These are phyloP conservation scores for Falco rusticolus DNA, from an alignment of 2,797 vertebrate species.

Conservation along the genomic window DNA sequence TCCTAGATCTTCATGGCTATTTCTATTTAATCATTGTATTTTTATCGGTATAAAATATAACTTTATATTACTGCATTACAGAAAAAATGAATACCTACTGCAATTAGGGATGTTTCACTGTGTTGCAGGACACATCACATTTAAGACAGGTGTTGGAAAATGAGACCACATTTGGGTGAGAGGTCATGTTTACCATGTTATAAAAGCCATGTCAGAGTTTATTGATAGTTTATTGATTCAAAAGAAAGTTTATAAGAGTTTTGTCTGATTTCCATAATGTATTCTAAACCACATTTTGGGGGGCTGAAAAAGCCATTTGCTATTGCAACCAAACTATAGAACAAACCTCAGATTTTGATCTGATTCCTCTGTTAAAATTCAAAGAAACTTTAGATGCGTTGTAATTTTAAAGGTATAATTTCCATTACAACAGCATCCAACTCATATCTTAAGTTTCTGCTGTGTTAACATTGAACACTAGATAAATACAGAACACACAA, in stretches of 20 bases:
- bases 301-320: background rate
- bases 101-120: background rate
- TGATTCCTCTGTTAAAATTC: background rate
- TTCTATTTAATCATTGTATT: background rate
- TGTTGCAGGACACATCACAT: background rate
- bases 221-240: background rate
- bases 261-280: background rate
- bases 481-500: background rate
- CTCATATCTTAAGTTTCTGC: background rate
- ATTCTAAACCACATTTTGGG: background rate
- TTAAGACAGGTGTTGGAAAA: background rate
- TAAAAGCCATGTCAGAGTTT: background rate
- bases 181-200: background rate
- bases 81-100: background rate
- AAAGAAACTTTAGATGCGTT: background rate
- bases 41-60: background rate
- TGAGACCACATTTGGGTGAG: background rate
- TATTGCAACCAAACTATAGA: background rate
- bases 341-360: background rate
- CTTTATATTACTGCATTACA: background rate
- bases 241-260: background rate
- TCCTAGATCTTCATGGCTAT: background rate
- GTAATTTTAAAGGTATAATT: background rate
- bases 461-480: background rate
- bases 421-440: background rate